These are phyloP conservation scores for Sebastes baramenuke DNA, from an alignment of 2,797 vertebrate species.

Conservation along the genomic window DNA sequence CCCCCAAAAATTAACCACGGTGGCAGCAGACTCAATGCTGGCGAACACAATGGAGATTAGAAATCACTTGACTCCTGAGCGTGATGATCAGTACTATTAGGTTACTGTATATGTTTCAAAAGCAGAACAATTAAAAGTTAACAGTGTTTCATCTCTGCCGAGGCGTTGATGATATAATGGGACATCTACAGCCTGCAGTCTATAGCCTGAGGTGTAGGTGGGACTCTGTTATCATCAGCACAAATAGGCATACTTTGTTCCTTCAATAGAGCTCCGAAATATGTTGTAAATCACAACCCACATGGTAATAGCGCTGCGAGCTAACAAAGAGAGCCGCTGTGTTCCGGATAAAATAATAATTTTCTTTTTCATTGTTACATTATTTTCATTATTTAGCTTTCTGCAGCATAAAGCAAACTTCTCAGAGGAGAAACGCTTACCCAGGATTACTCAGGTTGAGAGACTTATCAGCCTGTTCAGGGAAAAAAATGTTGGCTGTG, in stretches of 20 bases:
- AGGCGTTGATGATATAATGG: conserved; percentile 17
- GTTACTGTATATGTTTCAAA: conserved; percentile 64
- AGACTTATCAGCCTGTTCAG: conserved; percentile 30
- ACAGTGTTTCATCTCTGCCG: conserved; percentile 15
- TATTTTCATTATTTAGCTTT: conserved; percentile 29
- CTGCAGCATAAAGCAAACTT: conserved; percentile 43
- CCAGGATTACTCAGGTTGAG: conserved; percentile 32
- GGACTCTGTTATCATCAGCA: conserved; percentile 43
- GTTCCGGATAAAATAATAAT: conserved; percentile 19
- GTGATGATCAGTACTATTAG: conserved; percentile 51
- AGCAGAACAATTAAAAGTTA: conserved; percentile 56
- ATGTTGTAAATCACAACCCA: not conserved
- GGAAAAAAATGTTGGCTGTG: not conserved
- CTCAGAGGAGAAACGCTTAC: conserved; percentile 31
- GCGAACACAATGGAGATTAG: conserved; percentile 66
- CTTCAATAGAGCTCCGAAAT: not conserved
- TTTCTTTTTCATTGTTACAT: conserved; percentile 28
- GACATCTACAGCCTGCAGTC: not conserved
- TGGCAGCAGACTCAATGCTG: conserved; percentile 38
- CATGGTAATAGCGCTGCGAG: not conserved
- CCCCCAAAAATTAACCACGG: conserved; percentile 54
- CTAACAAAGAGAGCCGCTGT: conserved; percentile 12
- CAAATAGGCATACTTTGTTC: conserved; percentile 38
- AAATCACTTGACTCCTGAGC: conserved; percentile 60
- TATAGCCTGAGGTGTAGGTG: conserved; percentile 43